Base-by-base conservation (phyloP, 2,113 vertebrate species). In the Pelecanus crispus region DNA sequence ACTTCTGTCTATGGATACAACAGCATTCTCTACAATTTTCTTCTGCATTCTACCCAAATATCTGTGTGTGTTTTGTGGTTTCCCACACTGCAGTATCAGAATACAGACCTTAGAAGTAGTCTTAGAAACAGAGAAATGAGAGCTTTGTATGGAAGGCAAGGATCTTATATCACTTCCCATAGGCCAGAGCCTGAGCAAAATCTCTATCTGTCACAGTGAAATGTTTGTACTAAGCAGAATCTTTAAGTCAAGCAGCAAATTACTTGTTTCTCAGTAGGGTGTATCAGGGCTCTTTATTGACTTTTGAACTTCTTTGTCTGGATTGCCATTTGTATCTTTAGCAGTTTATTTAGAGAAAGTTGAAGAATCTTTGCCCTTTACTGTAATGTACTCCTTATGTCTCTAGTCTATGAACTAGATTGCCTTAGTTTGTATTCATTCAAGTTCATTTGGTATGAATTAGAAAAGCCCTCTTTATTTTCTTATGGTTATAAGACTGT, bases 261-360 rank as follows among this genome's bases (percentile, higher is more conserved):
- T 31, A 28, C 7, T 61, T 62, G 6, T 10, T 81, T 92, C 67
- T 73, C 34, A n/a, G 14, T 13, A 29, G 13, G 2, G 2, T 28
- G 0, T 36, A 47, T 34, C 1, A 3, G 19, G 3, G 1, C 2
- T 44, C 44, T 55, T 44, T 14, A 53, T 11, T 68, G 13, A 42
- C 5, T 81, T 80, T 74, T 78, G 9, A 61, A 45, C 8, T 68
- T n/a, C 8, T 74, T 56, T 62, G 19, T 20, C 11, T 61, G 14
- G 18, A 61, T 70, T 70, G 24, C 3, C 28, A 34, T 7, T 70
- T 3, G 4, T 56, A 45, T 11, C 9, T 89, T 58, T 29, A 53
- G 4, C 24, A 77, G 20, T 38, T 55, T 78, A 16, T 47, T 73
- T 66, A 70, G 3, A 56, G 15, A 49, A 82, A 53, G 7, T 17